These are phyloP conservation scores for Philypnodon macrostomus DNA, from an alignment of 2,797 vertebrate species.

Conservation along the genomic window DNA sequence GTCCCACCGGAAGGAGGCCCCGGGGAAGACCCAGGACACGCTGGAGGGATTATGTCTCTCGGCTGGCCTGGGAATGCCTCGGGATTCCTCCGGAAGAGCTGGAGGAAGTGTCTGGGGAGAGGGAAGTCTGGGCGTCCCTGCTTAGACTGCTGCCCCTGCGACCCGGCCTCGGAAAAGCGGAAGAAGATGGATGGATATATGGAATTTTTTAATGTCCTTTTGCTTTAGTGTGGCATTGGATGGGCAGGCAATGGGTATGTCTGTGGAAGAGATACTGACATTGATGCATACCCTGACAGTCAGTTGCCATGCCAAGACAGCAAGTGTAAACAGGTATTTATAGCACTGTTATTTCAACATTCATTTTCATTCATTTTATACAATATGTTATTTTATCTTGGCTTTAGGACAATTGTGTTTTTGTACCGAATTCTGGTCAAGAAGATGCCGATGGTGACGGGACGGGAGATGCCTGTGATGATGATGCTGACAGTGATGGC, in stretches of 20 bases:
- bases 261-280: conserved; percentile 93
- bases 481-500: conserved; percentile 92
- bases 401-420: conserved; percentile 95
- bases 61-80: too few relatives aligned
- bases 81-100: too few relatives aligned
- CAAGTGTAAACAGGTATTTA: conserved; percentile 85
- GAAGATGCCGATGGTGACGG: conserved; percentile 92
- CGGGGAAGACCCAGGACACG: too few relatives aligned
- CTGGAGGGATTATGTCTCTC: too few relatives aligned
- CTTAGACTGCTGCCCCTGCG: too few relatives aligned
- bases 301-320: conserved; percentile 81
- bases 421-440: conserved; percentile 96
- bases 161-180: too few relatives aligned
- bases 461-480: conserved; percentile 89
- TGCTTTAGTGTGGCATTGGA: conserved; percentile 87
- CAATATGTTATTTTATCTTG: conserved; percentile 17
- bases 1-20: too few relatives aligned
- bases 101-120: too few relatives aligned
- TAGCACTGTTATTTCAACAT: neutral
- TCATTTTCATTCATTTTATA: neutral
- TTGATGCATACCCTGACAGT: conserved; percentile 90
- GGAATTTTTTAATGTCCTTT: neutral
- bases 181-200: too few relatives aligned
- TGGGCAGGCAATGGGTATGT: conserved; percentile 94
- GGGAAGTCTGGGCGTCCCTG: too few relatives aligned